Base-by-base conservation (phyloP, 92 coral and sea anemone genomes). In the Ricordea florida region DNA sequence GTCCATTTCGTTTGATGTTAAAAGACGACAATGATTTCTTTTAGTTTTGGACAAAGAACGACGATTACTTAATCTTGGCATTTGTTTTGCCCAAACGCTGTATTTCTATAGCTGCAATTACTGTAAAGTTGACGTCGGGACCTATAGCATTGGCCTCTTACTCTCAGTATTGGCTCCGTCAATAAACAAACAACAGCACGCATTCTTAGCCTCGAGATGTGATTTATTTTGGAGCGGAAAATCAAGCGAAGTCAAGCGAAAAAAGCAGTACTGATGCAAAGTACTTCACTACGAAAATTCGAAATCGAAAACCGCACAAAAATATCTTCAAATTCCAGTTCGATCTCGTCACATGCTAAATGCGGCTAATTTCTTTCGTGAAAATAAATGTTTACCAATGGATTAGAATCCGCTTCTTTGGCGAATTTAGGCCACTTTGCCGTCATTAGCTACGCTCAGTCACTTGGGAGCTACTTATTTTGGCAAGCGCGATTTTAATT, bases 1-100 rank as follows among this genome's bases (percentile, higher is more conserved):
- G 77, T n/a, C 47, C 47, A 75, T 79, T 91, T 74, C 84, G 70
- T 91, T 91, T 91, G 97, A 91, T 83, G 97, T 91, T 48, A 41
- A 52, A 41, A 52, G 40, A 16, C 23, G 82, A 87, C 97, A 91
- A 79, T 83, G 65, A 83, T 74, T 83, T 87, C 87, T 79, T 83
- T 82, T 68, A 63, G 58, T 37, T 48, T 35, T 20, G 72, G 52
- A 87, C 97, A 91, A 91, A 78, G 66, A 87, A 61, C 49, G 74
- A 79, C 97, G 83, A 87, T 91, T 87, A 78, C 84, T 74, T 91
- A 83, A 91, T 83, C 93, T 74, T 49, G 13, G 44, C 78, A 74
- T 79, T 91, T 87, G 93, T 87, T 83, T 82, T 61, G 36, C 49
- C 35, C 68, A 38, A 41, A 69, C 63, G 64, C 27, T 10, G 5